Conservation (phyloP, 2,113 vertebrate species). For the Scartelaos histophorus region DNA sequence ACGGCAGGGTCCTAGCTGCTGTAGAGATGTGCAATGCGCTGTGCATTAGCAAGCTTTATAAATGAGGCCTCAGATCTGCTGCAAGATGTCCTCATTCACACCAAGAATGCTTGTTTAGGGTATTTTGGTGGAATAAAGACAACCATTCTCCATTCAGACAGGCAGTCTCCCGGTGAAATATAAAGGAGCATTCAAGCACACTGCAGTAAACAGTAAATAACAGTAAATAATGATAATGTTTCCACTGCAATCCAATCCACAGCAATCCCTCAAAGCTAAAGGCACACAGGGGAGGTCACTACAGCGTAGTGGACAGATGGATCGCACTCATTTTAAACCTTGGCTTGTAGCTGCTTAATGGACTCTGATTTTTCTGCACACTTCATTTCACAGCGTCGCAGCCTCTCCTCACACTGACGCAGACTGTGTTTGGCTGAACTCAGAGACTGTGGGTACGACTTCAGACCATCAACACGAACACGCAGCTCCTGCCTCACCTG, state of each 20-base stretch:
- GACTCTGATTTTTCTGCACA: slow-evolving; percentile 71
- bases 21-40: too few relatives aligned
- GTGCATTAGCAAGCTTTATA: too few relatives aligned
- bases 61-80: too few relatives aligned
- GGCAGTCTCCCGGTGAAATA: neutral
- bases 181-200: neutral
- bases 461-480: slow-evolving; percentile 74
- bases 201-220: neutral
- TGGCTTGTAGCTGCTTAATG: slow-evolving; percentile 77
- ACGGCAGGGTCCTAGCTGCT: too few relatives aligned
- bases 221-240: neutral
- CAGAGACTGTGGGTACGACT: slow-evolving; percentile 71
- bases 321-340: slow-evolving; percentile 68
- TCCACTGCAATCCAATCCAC: slow-evolving; percentile 27
- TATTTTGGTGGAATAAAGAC: neutral
- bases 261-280: slow-evolving; percentile 26
- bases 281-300: slow-evolving; percentile 14
- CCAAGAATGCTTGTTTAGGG: too few relatives aligned
- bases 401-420: slow-evolving; percentile 72
- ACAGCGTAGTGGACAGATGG: slow-evolving; percentile 56
- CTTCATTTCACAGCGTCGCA: slow-evolving; percentile 68
- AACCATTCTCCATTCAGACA: neutral
- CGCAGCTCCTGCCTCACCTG: slow-evolving; percentile 80
- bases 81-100: too few relatives aligned
- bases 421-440: slow-evolving; percentile 71